Conservation (phyloP, 2,797 vertebrate genomes). For the Thripadectes ignobilis region DNA sequence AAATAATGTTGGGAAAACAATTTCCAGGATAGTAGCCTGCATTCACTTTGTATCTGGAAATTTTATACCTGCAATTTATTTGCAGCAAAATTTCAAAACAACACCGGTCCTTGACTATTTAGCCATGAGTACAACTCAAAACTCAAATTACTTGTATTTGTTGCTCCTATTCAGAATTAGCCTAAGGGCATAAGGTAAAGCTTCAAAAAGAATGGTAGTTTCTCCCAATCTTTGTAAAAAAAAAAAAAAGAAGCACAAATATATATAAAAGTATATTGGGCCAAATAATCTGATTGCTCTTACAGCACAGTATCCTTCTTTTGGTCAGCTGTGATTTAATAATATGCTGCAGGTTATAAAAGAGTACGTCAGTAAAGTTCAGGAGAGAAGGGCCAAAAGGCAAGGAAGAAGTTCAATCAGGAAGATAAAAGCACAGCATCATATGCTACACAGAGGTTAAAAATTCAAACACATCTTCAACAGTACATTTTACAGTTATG, state of each 20-base stretch:
- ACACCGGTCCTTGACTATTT: background rate
- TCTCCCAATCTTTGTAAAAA: background rate
- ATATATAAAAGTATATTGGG: background rate
- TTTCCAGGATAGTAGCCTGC: background rate
- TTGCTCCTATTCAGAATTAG: background rate
- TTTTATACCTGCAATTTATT: background rate
- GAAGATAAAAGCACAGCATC: background rate
- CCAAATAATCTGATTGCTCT: background rate
- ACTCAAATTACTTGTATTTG: background rate
- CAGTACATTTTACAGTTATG: background rate
- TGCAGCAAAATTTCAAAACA: background rate
- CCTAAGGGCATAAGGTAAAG: fast-evolving
- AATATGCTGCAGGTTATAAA: background rate
- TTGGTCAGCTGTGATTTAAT: background rate
- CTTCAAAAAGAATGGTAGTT: background rate
- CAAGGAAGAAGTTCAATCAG: background rate
- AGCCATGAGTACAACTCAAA: background rate
- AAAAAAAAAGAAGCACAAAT: no score
- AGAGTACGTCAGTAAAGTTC: background rate
- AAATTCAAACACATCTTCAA: background rate
- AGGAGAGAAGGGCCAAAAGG: background rate
- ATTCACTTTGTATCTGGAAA: background rate
- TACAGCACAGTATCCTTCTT: background rate
- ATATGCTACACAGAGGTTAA: background rate
- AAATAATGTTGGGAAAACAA: background rate